Percentiles rank a stretch among this genome's conserved stretches.
Conservation (phyloP, 2,888 invertebrate species). For the Agriopis leucophaearia region DNA sequence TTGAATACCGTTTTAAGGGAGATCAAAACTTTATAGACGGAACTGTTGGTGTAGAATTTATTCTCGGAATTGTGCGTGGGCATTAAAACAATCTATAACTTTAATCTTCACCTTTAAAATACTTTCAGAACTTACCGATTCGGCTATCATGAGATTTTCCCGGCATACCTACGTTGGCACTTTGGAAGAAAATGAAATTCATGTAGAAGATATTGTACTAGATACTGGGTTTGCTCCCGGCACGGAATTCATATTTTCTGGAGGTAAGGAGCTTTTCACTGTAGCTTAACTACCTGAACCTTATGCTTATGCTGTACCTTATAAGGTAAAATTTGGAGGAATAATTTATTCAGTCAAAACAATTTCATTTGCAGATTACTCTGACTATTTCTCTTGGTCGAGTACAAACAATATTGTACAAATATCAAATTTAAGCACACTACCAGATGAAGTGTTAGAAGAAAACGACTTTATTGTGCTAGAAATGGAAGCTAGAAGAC, state of each 20-base stretch:
- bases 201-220: conserved; percentile 58
- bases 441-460: conserved; percentile 52
- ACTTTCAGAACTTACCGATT: conserved; percentile 67
- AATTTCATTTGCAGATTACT: conserved; percentile 52
- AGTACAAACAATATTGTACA: conserved; percentile 50
- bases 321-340: not conserved
- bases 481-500: conserved; percentile 64
- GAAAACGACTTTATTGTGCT: conserved; percentile 61
- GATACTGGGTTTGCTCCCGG: conserved; percentile 57
- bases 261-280: conserved; percentile 56
- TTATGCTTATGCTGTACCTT: too few relatives aligned
- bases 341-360: conserved; percentile 5
- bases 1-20: conserved; percentile 30
- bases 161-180: conserved; percentile 62
- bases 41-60: conserved; percentile 10
- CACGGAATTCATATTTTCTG: conserved; percentile 58
- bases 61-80: conserved; percentile 19
- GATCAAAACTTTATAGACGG: conserved; percentile 24
- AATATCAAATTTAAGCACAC: conserved; percentile 47
- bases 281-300: too few relatives aligned
- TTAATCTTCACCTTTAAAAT: conserved; percentile 13
- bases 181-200: conserved; percentile 53
- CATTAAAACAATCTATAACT: conserved; percentile 4
- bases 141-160: conserved; percentile 60
- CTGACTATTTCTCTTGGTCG: conserved; percentile 52